These are phyloP conservation scores for Eumerus sabulonum DNA, from an alignment of 2,888 invertebrate genomes.

Conservation along the genomic window DNA sequence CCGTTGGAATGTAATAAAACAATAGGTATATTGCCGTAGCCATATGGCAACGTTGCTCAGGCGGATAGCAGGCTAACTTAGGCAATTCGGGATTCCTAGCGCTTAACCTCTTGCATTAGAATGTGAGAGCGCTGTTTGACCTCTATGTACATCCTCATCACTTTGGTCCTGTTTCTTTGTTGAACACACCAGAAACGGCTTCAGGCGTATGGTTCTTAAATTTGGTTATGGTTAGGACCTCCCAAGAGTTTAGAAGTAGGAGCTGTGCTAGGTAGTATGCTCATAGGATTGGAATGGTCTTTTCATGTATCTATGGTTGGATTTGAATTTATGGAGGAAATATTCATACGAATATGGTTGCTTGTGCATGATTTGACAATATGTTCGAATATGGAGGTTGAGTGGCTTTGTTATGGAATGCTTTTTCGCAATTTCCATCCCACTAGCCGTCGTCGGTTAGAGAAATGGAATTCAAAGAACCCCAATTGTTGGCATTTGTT, in stretches of 20 bases:
- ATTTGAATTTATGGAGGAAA: too few relatives aligned
- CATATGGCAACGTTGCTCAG: not conserved
- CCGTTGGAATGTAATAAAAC: conserved; percentile 27
- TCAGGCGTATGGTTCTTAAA: not conserved
- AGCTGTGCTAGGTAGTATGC: not conserved
- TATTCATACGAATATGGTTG: too few relatives aligned
- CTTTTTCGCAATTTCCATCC: too few relatives aligned
- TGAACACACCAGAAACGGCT: not conserved
- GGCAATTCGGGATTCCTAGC: conserved; percentile 20
- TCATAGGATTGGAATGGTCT: not conserved
- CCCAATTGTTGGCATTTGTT: too few relatives aligned
- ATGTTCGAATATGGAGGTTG: too few relatives aligned
- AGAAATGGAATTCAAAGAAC: too few relatives aligned
- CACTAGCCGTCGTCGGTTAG: too few relatives aligned
- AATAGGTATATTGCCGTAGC: conserved; percentile 17
- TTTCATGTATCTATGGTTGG: too few relatives aligned
- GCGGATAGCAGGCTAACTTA: not conserved
- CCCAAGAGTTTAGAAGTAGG: not conserved
- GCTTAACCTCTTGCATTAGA: conserved; percentile 14
- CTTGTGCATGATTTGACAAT: too few relatives aligned
- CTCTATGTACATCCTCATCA: conserved; percentile 7
- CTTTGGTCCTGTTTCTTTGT: not conserved
- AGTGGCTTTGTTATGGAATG: too few relatives aligned
- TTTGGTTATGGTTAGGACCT: not conserved
- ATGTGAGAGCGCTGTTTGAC: conserved; percentile 24